Percentiles rank a stretch among this genome's conserved stretches.
Evolutionary conservation across 2,888 invertebrate genomes (phyloP).

Genomic region (Neuroscelio doddi): DNA sequence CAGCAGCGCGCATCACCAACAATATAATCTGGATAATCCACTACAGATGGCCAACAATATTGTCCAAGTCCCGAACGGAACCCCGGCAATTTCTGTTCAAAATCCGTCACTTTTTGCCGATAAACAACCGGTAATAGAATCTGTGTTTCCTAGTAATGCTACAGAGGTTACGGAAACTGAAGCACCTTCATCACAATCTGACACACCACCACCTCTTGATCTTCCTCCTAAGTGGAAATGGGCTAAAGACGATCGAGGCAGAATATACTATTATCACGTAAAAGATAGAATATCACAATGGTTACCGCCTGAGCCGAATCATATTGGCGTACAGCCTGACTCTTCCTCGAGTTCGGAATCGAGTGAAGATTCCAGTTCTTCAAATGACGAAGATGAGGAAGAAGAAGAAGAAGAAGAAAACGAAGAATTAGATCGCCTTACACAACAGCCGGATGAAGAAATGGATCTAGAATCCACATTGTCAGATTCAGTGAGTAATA

Average conservation of each 20-base stretch:
- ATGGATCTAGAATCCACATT: constrained; percentile 49
- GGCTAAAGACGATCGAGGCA: constrained; percentile 85
- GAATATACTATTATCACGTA: constrained; percentile 93
- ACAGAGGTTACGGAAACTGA: constrained; percentile 5
- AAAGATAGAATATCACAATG: constrained; percentile 85
- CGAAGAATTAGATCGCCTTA: constrained; percentile 22
- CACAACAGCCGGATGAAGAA: constrained; percentile 49
- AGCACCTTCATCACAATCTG: constrained; percentile 51
- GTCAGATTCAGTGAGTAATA: constrained; percentile 25
- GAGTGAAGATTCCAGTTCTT: constrained; percentile 71
- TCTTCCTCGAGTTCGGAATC: constrained; percentile 71
- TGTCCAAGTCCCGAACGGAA: constrained; percentile 56
- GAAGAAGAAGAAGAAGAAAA: constrained; percentile 67
- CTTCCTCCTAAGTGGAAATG: constrained; percentile 92
- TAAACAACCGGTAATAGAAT: constrained; percentile 3
- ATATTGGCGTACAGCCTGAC: constrained; percentile 67
- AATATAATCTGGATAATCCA: constrained; percentile 49
- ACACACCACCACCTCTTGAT: constrained; percentile 71
- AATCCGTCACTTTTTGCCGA: constrained; percentile 7
- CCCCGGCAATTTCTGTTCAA: constrained; percentile 50
- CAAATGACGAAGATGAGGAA: constrained; percentile 72
- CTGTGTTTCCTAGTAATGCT: neutral
- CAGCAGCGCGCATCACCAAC: constrained; percentile 50
- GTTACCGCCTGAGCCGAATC: constrained; percentile 77
- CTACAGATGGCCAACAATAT: constrained; percentile 52